Percentiles rank a stretch among this genome's conserved stretches.
Conservation (phyloP, 2,113 vertebrate genomes). For the Ptilorrhoa leucosticta region DNA sequence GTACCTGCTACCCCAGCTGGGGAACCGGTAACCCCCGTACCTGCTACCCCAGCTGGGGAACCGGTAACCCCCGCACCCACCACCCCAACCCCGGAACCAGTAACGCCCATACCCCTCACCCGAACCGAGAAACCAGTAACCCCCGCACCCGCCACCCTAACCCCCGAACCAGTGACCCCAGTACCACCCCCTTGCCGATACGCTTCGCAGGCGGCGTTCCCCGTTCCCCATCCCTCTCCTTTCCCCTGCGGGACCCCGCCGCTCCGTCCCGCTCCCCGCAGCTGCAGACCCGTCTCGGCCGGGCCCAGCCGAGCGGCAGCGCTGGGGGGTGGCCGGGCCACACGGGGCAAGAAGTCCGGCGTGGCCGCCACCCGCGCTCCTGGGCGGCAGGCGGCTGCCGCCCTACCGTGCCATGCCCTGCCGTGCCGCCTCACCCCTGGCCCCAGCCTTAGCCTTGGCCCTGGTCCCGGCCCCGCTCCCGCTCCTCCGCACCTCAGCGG, state of each 20-base stretch:
- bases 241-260: neutral
- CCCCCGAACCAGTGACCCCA: neutral
- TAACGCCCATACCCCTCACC: rapidly evolving
- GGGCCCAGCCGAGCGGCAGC: too few species aligned
- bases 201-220: too few species aligned
- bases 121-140: neutral
- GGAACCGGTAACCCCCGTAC: neutral
- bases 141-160: neutral
- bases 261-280: neutral
- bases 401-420: neutral
- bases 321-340: neutral
- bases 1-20: rapidly evolving
- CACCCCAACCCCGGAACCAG: rapidly evolving
- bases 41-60: rapidly evolving
- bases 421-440: too few species aligned
- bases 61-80: rapidly evolving
- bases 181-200: rapidly evolving
- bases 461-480: neutral
- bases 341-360: too few species aligned
- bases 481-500: neutral
- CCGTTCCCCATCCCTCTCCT: neutral
- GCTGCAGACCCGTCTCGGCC: neutral
- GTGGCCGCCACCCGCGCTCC: neutral
- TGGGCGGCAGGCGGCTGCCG: neutral
- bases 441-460: too few species aligned